Evolutionary conservation across 2,797 vertebrate genomes (phyloP).

Genomic region (Sebastes miniatus): DNA sequence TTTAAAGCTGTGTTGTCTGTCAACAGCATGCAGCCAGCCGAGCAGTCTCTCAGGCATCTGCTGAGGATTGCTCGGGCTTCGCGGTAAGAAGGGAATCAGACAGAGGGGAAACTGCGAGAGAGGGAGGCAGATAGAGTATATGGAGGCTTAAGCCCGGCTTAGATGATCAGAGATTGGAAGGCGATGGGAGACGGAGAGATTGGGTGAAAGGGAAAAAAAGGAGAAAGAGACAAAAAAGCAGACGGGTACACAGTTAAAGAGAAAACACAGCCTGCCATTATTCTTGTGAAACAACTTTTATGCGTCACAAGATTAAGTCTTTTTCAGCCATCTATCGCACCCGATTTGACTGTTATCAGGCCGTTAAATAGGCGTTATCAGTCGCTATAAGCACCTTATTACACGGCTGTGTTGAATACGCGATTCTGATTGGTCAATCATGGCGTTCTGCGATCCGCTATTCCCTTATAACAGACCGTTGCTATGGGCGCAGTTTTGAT

Average conservation of each 20-base stretch:
- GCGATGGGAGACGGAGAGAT: background rate
- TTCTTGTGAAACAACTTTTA: background rate
- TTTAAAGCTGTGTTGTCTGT: conserved; percentile 60
- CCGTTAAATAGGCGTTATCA: too few species aligned
- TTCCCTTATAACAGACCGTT: too few species aligned
- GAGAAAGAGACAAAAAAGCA: background rate
- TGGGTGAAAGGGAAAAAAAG: background rate
- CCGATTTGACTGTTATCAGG: too few species aligned
- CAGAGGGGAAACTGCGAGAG: background rate
- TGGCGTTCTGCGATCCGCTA: too few species aligned
- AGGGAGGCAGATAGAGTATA: conserved; percentile 18
- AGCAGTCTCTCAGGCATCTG: conserved; percentile 54
- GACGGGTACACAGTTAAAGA: background rate
- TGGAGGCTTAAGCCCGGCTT: conserved; percentile 33
- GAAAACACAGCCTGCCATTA: conserved; percentile 2
- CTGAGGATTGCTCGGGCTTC: conserved; percentile 46
- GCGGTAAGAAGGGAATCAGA: conserved; percentile 23
- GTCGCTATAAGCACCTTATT: too few species aligned
- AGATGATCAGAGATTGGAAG: conserved; percentile 22
- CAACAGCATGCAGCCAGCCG: conserved; percentile 37
- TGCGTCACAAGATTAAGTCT: background rate
- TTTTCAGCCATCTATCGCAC: background rate
- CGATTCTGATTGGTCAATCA: too few species aligned
- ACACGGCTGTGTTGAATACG: too few species aligned
- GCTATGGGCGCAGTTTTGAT: too few species aligned